Evolutionary conservation across 2,797 vertebrate species (phyloP).

Genomic region (Tarsius wallacei): DNA sequence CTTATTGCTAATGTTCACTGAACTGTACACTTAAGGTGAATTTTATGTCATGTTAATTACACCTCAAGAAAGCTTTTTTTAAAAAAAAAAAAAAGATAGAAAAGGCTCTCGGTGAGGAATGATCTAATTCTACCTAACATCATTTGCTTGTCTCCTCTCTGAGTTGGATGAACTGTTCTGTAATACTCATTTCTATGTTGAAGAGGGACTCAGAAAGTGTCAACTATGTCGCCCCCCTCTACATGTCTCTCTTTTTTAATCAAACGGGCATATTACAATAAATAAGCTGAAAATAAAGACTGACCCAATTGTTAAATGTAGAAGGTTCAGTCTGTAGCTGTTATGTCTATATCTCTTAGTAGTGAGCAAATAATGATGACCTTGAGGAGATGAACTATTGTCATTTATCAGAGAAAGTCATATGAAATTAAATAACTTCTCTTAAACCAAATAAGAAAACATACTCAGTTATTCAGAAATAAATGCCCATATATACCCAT

Average conservation of each 20-base stretch:
- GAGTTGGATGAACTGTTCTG: background rate
- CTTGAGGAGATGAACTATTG: background rate
- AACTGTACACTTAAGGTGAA: conserved; percentile 3
- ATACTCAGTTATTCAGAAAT: background rate
- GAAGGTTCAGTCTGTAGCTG: background rate
- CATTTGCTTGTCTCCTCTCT: conserved; percentile 28
- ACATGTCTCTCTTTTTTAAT: background rate
- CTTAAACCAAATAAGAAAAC: conserved; percentile 46
- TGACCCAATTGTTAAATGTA: conserved; percentile 6
- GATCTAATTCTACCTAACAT: background rate
- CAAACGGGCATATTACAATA: background rate
- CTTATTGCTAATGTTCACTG: background rate
- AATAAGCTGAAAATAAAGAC: conserved; percentile 19
- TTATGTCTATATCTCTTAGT: background rate
- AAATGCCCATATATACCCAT: background rate
- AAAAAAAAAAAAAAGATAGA: background rate
- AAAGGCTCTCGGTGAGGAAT: background rate
- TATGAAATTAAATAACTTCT: background rate
- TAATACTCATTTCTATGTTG: background rate
- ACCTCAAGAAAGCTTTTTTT: background rate
- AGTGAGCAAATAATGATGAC: background rate
- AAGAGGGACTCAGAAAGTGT: background rate
- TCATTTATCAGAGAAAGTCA: background rate
- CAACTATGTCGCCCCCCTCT: background rate
- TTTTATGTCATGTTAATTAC: background rate